phyloP scores from a whole-genome alignment of 92 coral and sea anemone genomes.

The Parazoanthus atlanticus region DNA sequence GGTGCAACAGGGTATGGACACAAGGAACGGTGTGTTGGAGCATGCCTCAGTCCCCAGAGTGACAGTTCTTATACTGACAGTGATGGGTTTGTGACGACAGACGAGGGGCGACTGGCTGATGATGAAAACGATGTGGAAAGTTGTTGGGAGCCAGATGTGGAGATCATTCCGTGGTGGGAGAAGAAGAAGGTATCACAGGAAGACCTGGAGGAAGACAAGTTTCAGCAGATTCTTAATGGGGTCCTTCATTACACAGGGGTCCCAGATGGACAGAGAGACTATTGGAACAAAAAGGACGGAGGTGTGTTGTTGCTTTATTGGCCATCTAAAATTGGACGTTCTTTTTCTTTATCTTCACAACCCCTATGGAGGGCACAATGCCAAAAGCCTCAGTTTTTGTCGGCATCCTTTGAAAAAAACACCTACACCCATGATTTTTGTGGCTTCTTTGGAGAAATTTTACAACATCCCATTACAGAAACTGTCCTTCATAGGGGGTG shows the following conservation, averaged over 20 bases:
- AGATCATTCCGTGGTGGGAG: slow-evolving; percentile 77
- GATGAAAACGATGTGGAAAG: slow-evolving; percentile 92
- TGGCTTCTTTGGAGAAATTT: too few relatives aligned
- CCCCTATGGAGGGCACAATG: too few relatives aligned
- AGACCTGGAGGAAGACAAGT: slow-evolving; percentile 83
- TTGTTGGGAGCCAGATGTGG: slow-evolving; percentile 86
- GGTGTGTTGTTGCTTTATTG: slow-evolving; percentile 13
- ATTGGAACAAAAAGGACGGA: slow-evolving; percentile 40
- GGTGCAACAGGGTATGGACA: slow-evolving; percentile 26
- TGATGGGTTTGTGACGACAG: slow-evolving; percentile 92
- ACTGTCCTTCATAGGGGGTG: too few relatives aligned
- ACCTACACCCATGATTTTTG: too few relatives aligned
- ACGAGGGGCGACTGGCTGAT: slow-evolving; percentile 95
- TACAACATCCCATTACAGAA: too few relatives aligned
- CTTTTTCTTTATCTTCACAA: background rate
- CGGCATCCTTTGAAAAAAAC: too few relatives aligned
- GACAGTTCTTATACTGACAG: slow-evolving; percentile 78
- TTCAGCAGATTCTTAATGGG: slow-evolving; percentile 82
- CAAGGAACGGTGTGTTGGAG: background rate
- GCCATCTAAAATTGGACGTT: too few relatives aligned
- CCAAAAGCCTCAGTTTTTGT: too few relatives aligned
- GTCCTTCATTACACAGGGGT: slow-evolving; percentile 73
- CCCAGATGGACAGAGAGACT: slow-evolving; percentile 37
- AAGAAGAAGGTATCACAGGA: slow-evolving; percentile 48
- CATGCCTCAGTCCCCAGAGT: slow-evolving; percentile 43